Base-by-base conservation (phyloP, 2,113 vertebrate genomes). In the Boulengeromyrus knoepffleri region DNA sequence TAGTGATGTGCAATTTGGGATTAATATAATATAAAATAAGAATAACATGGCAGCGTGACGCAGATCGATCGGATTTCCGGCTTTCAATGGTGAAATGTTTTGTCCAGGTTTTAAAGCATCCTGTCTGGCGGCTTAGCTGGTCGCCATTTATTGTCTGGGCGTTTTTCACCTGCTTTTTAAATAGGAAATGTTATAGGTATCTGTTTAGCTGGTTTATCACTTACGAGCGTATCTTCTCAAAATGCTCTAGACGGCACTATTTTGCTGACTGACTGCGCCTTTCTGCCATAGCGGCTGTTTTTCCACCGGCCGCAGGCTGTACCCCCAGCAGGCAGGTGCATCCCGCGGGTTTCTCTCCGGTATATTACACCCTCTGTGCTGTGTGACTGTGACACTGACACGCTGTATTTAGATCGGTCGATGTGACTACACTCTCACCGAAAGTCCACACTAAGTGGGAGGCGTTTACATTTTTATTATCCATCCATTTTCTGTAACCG, bases 141-240 rank as follows among this genome's bases (percentile, higher is more conserved):
- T 62, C 87, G 87, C 87, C 87, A 88, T 88, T 62, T 45, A 56
- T 36, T 17, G n/a, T 87, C 49, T 36, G 47, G 27, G 87, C 39
- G 52, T 88, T 45, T 49, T 24, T 45, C 52, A 5, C 42, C 8
- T 7, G 17, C 80, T 84, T 46, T 24, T 39, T 39, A 2, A 5
- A 31, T 39, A 31, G 31, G 70, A 77, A 77, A 77, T 77, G 5
- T 39, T 17, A 39, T 17, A 5, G 15, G 31, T 39, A 39, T 36
- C 36, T 17, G 15, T 77, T 66, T 66, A 27, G n/a, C 24, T 13
- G 62, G n/a, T 8, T 12, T 66, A 12, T 62, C 58, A n/a, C 7
- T 62, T 62, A n/a, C n/a, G 58, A n/a, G 6, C 21, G 56, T 24
- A 62, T n/a, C 24, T 62, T 3, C 2, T 66, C 24, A 27, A 27